Conservation (phyloP, 2,113 vertebrate genomes). For the Phaethon lepturus region DNA sequence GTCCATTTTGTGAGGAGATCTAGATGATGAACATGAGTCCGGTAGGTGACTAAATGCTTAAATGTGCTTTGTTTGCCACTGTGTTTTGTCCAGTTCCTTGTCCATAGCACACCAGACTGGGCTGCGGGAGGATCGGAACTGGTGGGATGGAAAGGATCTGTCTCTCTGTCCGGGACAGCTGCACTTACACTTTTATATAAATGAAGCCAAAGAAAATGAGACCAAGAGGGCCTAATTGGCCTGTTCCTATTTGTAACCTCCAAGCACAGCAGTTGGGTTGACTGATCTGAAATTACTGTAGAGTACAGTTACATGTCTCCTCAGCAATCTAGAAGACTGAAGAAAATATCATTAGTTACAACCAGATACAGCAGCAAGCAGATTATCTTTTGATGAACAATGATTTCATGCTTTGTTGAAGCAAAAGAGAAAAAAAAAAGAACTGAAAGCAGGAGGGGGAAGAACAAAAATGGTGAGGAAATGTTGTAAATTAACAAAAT, state of each 20-base stretch:
- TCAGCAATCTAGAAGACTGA: not conserved
- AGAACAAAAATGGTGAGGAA: not conserved
- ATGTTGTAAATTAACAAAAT: not conserved
- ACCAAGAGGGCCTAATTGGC: not conserved
- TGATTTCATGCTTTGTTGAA: slow-evolving; percentile 36
- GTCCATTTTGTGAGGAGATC: not conserved
- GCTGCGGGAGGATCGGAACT: not conserved
- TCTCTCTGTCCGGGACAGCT: not conserved
- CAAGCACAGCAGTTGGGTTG: not conserved
- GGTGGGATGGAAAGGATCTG: not conserved
- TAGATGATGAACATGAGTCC: not conserved
- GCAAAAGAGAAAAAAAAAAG: not conserved
- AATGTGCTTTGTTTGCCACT: not conserved
- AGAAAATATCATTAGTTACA: not conserved
- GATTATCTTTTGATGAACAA: slow-evolving; percentile 22
- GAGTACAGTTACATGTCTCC: not conserved
- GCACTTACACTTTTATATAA: not conserved
- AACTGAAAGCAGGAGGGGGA: not conserved
- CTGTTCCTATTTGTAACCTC: not conserved
- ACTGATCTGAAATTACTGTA: not conserved
- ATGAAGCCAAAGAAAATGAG: not conserved
- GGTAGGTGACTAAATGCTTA: not conserved
- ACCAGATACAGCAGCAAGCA: not conserved
- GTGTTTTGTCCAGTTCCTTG: not conserved
- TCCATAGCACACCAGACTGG: not conserved